These are phyloP conservation scores for Linnaemya tessellans DNA, from an alignment of 2,888 invertebrate genomes.

Conservation along the genomic window DNA sequence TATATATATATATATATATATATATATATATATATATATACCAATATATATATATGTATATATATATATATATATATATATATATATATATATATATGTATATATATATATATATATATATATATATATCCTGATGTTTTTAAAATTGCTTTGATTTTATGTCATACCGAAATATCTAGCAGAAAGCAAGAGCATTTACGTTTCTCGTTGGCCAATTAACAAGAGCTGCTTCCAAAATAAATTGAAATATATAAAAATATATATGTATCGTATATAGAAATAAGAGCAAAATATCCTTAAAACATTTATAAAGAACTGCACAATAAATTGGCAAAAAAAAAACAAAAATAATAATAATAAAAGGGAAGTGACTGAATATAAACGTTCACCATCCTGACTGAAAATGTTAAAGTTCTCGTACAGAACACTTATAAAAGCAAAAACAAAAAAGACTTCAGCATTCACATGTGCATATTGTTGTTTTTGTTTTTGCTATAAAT, in stretches of 20 bases:
- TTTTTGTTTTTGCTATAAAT: slow-evolving; percentile 34
- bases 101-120: too few species aligned
- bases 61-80: too few species aligned
- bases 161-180: background rate
- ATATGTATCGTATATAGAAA: too few species aligned
- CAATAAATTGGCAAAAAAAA: background rate
- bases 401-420: background rate
- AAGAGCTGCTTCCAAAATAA: background rate
- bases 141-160: background rate
- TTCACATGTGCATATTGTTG: slow-evolving; percentile 8
- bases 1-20: too few species aligned
- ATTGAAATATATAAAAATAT: too few species aligned
- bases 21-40: too few species aligned
- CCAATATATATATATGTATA: too few species aligned
- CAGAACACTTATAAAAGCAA: background rate
- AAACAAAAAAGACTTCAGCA: slow-evolving; percentile 1
- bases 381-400: slow-evolving; percentile 24
- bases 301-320: slow-evolving; percentile 15
- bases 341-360: slow-evolving; percentile 4
- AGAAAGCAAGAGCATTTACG: background rate
- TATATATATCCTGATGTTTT: too few species aligned
- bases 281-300: too few species aligned
- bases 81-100: too few species aligned
- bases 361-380: slow-evolving; percentile 1
- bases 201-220: too few species aligned